phyloP scores from a whole-genome alignment of 2,797 vertebrate genomes.

The Gymnodraco acuticeps region DNA sequence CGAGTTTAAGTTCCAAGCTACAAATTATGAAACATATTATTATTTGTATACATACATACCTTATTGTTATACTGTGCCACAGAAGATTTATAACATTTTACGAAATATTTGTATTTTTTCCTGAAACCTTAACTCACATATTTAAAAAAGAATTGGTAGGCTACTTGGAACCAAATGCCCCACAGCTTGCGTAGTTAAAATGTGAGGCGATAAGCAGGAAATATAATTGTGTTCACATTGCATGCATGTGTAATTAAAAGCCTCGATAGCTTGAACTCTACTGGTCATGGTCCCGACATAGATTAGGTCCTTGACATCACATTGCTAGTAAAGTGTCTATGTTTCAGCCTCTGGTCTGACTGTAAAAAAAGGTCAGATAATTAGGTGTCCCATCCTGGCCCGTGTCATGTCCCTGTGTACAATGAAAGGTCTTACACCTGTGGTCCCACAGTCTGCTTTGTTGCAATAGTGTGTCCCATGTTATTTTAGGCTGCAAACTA shows the following conservation, averaged over 20 bases:
- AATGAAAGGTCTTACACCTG: conserved; percentile 27
- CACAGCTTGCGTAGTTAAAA: background rate
- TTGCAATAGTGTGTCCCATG: background rate
- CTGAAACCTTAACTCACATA: background rate
- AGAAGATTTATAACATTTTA: background rate
- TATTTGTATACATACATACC: too few species aligned
- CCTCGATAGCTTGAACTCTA: conserved; percentile 1
- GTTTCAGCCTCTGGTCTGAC: conserved; percentile 20
- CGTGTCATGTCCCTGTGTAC: conserved; percentile 26
- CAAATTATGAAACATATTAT: background rate
- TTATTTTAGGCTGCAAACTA: background rate
- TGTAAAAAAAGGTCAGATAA: conserved; percentile 49
- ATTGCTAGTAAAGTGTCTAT: background rate
- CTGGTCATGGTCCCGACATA: background rate
- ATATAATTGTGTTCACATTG: background rate
- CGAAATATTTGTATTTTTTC: background rate
- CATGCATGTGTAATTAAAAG: conserved; percentile 31
- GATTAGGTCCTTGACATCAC: conserved; percentile 39
- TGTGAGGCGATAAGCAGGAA: background rate
- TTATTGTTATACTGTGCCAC: too few species aligned
- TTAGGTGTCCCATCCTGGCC: conserved; percentile 19
- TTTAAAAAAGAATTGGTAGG: background rate
- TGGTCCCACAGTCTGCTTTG: conserved; percentile 7
- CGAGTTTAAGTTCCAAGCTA: background rate
- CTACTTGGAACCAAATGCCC: background rate